Percentiles rank a stretch among this genome's conserved stretches.
Conservation (phyloP, 2,888 invertebrate genomes). For the Cerceris rybyensis region DNA sequence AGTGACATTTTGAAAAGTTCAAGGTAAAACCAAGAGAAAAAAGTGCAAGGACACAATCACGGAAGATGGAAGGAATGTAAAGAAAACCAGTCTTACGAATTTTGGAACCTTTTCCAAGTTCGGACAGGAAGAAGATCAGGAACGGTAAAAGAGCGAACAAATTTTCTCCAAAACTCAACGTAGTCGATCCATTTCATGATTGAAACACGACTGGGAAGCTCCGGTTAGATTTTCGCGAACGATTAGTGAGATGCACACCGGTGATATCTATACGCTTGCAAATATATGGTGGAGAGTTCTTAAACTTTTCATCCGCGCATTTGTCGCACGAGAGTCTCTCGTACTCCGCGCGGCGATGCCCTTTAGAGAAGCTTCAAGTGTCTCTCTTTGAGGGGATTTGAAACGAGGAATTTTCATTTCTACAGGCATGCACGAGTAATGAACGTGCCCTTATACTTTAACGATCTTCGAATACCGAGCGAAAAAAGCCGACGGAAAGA, state of each 20-base stretch:
- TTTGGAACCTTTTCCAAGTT: slow-evolving; percentile 1
- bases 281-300: slow-evolving; percentile 21
- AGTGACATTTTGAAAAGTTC: background rate
- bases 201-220: slow-evolving; percentile 4
- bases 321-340: background rate
- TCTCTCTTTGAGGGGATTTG: too few relatives aligned
- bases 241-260: slow-evolving; percentile 40
- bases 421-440: background rate
- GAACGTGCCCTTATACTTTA: background rate
- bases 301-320: slow-evolving; percentile 17
- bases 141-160: slow-evolving; percentile 3
- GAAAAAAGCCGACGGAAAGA: background rate
- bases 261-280: slow-evolving; percentile 23
- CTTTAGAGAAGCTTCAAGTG: too few relatives aligned
- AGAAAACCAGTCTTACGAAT: background rate
- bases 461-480: background rate
- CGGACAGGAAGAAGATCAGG: background rate
- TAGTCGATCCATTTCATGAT: background rate
- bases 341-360: too few relatives aligned
- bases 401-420: too few relatives aligned
- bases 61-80: background rate
- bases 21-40: background rate
- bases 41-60: background rate
- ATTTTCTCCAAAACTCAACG: slow-evolving; percentile 7
- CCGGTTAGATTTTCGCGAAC: slow-evolving; percentile 6